A percentile compares a stretch with the other conserved stretches of the same genome.
These are phyloP conservation scores for Leucopsar rothschildi DNA, from an alignment of 2,113 vertebrate species.

Conservation along the genomic window DNA sequence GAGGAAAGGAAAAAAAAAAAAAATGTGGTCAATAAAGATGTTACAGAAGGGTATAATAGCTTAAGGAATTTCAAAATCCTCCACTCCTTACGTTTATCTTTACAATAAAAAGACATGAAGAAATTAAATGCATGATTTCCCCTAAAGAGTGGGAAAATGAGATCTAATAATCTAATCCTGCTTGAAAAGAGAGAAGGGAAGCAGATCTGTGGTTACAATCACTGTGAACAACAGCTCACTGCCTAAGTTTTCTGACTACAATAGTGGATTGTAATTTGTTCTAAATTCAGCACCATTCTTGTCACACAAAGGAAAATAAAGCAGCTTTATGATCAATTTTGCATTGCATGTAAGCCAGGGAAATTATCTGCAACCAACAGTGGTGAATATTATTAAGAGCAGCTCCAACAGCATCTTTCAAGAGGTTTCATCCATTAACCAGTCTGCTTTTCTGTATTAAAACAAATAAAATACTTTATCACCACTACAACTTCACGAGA, in stretches of 20 bases:
- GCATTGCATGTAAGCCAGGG: background rate
- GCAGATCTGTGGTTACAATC: background rate
- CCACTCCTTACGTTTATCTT: background rate
- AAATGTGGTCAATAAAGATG: background rate
- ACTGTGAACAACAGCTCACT: background rate
- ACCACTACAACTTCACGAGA: background rate
- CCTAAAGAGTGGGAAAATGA: background rate
- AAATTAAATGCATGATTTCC: background rate
- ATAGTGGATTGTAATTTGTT: background rate
- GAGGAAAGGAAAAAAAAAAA: background rate
- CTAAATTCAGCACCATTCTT: background rate
- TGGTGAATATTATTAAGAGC: background rate
- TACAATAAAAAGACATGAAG: background rate
- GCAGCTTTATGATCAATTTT: background rate
- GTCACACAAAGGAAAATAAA: background rate
- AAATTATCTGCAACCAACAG: background rate
- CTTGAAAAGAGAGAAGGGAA: background rate
- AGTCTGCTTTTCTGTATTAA: background rate
- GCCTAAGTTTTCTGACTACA: background rate
- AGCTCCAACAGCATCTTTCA: background rate
- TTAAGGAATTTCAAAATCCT: background rate
- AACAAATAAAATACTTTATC: background rate
- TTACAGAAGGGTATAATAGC: background rate
- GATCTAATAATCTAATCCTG: background rate
- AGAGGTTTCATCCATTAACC: background rate